A percentile compares a stretch with the other conserved stretches of the same genome.
These are phyloP conservation scores for Chironomus tepperi DNA, from an alignment of 1,140 invertebrate species.

Conservation along the genomic window DNA sequence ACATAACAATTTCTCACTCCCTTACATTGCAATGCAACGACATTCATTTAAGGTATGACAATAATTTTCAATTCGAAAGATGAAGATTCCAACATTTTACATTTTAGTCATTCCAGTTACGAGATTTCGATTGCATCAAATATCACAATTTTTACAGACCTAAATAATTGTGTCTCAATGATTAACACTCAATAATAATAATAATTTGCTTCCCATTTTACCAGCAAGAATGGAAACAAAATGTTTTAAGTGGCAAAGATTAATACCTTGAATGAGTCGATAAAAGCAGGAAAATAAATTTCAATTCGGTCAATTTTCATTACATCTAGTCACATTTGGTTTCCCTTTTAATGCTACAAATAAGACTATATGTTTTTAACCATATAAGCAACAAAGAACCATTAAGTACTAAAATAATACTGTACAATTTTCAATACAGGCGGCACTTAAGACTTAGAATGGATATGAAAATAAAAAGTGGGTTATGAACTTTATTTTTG, in stretches of 20 bases:
- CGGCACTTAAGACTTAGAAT: background rate
- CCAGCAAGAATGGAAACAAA: background rate
- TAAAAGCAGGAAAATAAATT: slow-evolving; percentile 8
- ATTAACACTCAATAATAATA: background rate
- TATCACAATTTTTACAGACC: background rate
- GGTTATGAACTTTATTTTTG: slow-evolving; percentile 4
- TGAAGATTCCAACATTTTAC: background rate
- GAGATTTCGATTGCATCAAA: background rate
- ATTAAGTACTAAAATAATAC: background rate
- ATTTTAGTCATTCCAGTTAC: background rate
- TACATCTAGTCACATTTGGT: too few relatives aligned
- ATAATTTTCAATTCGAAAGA: background rate
- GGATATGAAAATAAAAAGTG: background rate
- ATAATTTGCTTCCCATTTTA: background rate
- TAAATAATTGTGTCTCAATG: background rate
- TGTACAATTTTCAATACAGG: background rate
- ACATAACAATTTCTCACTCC: background rate
- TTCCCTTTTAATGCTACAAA: too few relatives aligned
- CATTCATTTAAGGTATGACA: slow-evolving; percentile 7
- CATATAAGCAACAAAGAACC: background rate
- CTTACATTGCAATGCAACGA: background rate
- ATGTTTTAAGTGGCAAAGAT: background rate
- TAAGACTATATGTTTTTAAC: background rate
- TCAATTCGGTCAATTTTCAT: background rate
- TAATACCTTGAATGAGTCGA: background rate